Evolutionary conservation across 2,888 invertebrate species (phyloP).

Genomic region (Cotesia congregata): DNA sequence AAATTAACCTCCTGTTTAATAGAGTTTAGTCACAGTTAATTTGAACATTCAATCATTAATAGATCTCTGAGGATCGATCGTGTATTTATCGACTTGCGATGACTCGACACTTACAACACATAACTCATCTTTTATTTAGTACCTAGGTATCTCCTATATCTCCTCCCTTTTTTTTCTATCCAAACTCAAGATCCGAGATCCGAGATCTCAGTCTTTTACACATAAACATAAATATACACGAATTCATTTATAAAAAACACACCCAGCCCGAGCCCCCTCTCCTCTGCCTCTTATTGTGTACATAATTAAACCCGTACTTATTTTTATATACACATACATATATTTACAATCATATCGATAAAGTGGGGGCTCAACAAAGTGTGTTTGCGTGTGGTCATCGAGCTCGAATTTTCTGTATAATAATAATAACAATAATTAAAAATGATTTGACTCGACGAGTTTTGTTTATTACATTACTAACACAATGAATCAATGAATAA

Average conservation of each 20-base stretch:
- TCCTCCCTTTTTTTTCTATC: constrained; percentile 15
- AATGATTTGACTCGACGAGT: constrained; percentile 64
- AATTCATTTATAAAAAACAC: no score
- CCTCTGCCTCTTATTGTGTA: no score
- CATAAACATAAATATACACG: no score
- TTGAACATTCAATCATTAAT: constrained; percentile 61
- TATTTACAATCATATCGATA: no score
- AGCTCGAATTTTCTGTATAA: background rate
- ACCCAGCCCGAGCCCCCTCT: no score
- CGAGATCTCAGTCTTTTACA: no score
- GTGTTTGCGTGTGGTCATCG: no score
- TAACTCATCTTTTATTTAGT: constrained; percentile 29
- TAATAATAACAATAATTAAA: background rate
- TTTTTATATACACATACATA: no score
- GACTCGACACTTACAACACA: constrained; percentile 60
- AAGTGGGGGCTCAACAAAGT: no score
- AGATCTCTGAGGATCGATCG: constrained; percentile 59
- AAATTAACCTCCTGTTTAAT: constrained; percentile 46
- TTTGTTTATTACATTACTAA: constrained; percentile 56
- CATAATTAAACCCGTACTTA: no score
- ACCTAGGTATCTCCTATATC: constrained; percentile 19
- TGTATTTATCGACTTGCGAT: constrained; percentile 67
- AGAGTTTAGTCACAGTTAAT: constrained; percentile 69
- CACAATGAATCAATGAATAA: constrained; percentile 54
- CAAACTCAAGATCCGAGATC: no score